Base-by-base conservation (phyloP, 2,888 invertebrate genomes). In the Acleris sparsana region DNA sequence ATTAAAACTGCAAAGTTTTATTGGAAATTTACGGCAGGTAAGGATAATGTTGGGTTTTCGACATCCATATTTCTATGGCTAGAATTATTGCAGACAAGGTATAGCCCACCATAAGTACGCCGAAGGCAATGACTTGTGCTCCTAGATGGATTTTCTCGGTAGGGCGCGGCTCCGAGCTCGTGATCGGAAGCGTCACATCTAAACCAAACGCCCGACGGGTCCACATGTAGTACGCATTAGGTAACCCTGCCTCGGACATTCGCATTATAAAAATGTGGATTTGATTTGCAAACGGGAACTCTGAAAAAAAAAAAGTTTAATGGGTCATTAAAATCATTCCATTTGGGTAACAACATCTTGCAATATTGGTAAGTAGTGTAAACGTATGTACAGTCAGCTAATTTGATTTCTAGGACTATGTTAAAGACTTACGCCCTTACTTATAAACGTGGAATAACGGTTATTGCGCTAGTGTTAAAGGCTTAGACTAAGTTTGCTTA, bases 211-310 rank as follows among this genome's bases (percentile, higher is more conserved):
- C 73, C 39, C 72, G 70, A 3, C 74, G 71, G 0, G 86, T 84
- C 86, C 83, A 84, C 4, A 64, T 71, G 70, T 86, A 82, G 72
- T 87, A 87, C 49, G 69, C 74, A 0, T 67, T 33, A 0, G 86
- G 81, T 1, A 87, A 67, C 0, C 87, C 87, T 0, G 85, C 78
- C 74, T 85, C 82, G 7, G 75, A 62, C 0, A 85, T 60, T 0
- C 75, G 79, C 69, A 78, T 75, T 67, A 83, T 73, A 57, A 82
- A 75, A 3, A 60, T 3, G 46, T 70, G 69, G 4, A 86, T 59
- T 6, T 79, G 72, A 13, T 77, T 70, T 22, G 71, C 65, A 70
- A 87, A 87, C 11, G 81, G 80, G 60, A 86, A 87, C 46, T 71
- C 87, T 87, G 73, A 16, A 33, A 44, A 16, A 55, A 43, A 51